These are phyloP conservation scores for Tragelaphus oryx DNA, from an alignment of 2,797 vertebrate genomes.

Conservation along the genomic window DNA sequence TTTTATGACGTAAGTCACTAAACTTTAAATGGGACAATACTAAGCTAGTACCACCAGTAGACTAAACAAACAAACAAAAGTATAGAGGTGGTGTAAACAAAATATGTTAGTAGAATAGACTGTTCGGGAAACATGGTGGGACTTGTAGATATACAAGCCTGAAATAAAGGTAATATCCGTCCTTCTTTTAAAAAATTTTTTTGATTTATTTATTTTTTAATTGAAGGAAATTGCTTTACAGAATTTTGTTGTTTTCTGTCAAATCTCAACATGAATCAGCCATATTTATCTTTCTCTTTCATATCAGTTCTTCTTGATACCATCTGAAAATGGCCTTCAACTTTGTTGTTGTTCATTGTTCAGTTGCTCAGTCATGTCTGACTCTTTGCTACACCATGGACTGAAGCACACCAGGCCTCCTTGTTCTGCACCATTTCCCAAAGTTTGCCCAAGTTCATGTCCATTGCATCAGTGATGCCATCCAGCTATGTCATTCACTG, in stretches of 20 bases:
- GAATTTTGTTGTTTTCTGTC: not conserved
- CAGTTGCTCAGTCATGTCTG: not conserved
- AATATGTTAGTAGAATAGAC: not conserved
- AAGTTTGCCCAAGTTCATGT: not conserved
- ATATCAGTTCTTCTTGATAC: not conserved
- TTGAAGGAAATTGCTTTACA: not conserved
- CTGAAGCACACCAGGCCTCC: not conserved
- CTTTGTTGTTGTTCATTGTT: not conserved
- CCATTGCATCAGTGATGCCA: not conserved
- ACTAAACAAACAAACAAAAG: not conserved
- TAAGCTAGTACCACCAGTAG: not conserved
- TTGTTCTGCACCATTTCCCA: not conserved
- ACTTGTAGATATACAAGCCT: not conserved
- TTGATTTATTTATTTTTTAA: not conserved
- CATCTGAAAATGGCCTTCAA: not conserved
- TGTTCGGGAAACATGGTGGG: not conserved
- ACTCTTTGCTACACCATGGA: not conserved
- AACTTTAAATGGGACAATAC: not conserved
- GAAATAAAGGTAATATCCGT: not conserved
- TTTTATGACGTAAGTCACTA: not conserved
- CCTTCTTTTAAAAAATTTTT: not conserved
- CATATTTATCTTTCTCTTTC: not conserved
- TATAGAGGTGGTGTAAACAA: not conserved
- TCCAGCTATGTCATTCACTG: not conserved
- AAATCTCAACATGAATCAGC: not conserved